Evolutionary conservation across 2,888 invertebrate genomes (phyloP).

Genomic region (Anorthoa munda): DNA sequence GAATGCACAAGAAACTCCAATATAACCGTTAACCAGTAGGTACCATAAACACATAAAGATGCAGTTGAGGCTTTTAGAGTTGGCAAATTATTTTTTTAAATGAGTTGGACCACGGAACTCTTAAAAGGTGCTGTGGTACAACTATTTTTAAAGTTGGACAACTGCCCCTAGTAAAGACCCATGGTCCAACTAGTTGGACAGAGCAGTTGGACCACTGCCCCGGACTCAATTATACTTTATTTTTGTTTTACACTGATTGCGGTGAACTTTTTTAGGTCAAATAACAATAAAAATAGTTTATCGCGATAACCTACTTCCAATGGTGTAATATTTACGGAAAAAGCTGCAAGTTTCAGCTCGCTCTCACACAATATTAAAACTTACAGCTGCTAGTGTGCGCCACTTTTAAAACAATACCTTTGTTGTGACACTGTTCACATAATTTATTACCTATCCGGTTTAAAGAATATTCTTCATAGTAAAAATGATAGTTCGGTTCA

Average conservation of each 20-base stretch:
- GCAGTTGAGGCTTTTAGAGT: no score
- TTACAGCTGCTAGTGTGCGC: constrained; percentile 29
- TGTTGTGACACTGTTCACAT: constrained; percentile 55
- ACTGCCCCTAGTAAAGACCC: no score
- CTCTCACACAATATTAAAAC: constrained; percentile 46
- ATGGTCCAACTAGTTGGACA: no score
- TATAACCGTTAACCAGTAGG: no score
- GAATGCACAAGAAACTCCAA: no score
- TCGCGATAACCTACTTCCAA: constrained; percentile 60
- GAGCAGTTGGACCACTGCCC: no score
- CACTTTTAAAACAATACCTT: constrained; percentile 53
- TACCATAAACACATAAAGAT: no score
- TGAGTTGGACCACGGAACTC: no score
- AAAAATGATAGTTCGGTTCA: constrained; percentile 64
- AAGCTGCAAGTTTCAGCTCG: constrained; percentile 45
- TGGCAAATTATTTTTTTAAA: no score
- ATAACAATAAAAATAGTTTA: constrained; percentile 62
- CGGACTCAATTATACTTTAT: no score
- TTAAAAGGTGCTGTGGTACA: no score
- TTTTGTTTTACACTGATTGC: constrained; percentile 57
- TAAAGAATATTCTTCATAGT: constrained; percentile 42
- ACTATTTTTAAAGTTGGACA: no score
- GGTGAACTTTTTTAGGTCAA: constrained; percentile 60
- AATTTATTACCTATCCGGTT: constrained; percentile 54
- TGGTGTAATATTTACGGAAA: constrained; percentile 47